Conservation (phyloP, 2,888 invertebrate species). For the Oscheius sp. region DNA sequence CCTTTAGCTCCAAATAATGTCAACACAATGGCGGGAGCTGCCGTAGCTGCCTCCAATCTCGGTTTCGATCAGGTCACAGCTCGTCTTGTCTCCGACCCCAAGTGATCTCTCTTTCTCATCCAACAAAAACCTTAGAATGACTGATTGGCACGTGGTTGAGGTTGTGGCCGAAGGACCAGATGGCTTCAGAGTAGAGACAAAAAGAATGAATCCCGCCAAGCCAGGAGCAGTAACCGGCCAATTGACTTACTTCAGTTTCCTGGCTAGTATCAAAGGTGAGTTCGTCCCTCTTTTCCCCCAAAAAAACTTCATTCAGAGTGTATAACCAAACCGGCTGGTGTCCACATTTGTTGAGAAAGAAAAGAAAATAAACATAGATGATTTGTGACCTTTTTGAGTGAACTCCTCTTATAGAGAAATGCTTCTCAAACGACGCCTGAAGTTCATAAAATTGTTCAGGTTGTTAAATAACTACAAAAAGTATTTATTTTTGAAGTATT, state of each 20-base stretch:
- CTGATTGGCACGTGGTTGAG: slow-evolving; percentile 74
- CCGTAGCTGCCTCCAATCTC: slow-evolving; percentile 73
- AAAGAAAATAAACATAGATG: no score
- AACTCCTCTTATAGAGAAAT: no score
- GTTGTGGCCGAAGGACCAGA: slow-evolving; percentile 63
- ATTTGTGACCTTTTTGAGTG: no score
- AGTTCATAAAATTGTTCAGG: no score
- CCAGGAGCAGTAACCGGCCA: slow-evolving; percentile 74
- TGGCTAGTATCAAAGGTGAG: slow-evolving; percentile 71
- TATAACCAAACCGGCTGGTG: slow-evolving; percentile 61
- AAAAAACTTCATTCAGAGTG: slow-evolving; percentile 37
- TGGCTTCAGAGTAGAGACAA: slow-evolving; percentile 71
- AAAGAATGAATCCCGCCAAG: slow-evolving; percentile 74
- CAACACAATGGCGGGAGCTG: slow-evolving; percentile 76
- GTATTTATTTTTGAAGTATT: no score
- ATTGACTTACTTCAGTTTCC: slow-evolving; percentile 74
- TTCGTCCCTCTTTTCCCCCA: background rate
- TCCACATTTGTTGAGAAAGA: slow-evolving; percentile 44
- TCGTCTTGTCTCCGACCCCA: slow-evolving; percentile 74
- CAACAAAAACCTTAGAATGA: no score
- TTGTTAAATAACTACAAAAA: no score
- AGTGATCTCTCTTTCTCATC: slow-evolving; percentile 69
- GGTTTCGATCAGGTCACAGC: slow-evolving; percentile 74
- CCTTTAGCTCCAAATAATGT: slow-evolving; percentile 76
- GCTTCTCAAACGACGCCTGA: no score